These are phyloP conservation scores for Gymnodraco acuticeps DNA, from an alignment of 2,797 vertebrate species.

Conservation along the genomic window DNA sequence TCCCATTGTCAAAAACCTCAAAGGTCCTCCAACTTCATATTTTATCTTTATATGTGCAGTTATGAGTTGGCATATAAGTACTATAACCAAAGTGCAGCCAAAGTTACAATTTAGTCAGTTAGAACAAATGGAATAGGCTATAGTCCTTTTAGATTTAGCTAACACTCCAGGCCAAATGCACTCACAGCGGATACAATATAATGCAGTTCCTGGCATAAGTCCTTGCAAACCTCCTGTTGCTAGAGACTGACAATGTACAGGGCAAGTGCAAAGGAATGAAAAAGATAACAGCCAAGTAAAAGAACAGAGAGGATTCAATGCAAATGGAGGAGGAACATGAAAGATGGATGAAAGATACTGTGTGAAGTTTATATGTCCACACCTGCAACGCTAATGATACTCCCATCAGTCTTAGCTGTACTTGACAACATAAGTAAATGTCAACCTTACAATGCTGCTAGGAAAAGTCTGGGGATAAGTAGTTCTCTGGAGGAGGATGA, in stretches of 20 bases:
- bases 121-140: neutral
- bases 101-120: conserved; percentile 2
- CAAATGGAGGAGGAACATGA: conserved; percentile 15
- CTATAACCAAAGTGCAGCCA: neutral
- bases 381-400: conserved; percentile 1
- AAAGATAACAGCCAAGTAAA: neutral
- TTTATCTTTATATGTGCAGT: neutral
- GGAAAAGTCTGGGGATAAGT: neutral
- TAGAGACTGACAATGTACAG: neutral
- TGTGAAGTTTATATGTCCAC: neutral
- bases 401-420: neutral
- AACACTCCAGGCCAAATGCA: conserved; percentile 9
- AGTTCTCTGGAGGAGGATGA: too few relatives aligned
- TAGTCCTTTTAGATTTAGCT: conserved; percentile 2
- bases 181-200: conserved; percentile 7
- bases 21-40: neutral
- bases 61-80: neutral
- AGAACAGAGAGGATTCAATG: conserved; percentile 7
- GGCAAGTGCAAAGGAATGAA: neutral
- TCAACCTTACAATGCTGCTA: neutral
- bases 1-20: conserved; percentile 1
- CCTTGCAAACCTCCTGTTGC: conserved; percentile 2
- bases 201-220: conserved; percentile 14
- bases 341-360: neutral
- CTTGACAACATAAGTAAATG: neutral